phyloP scores from a whole-genome alignment of 2,113 vertebrate species.

The Notarius lentiginosus region DNA sequence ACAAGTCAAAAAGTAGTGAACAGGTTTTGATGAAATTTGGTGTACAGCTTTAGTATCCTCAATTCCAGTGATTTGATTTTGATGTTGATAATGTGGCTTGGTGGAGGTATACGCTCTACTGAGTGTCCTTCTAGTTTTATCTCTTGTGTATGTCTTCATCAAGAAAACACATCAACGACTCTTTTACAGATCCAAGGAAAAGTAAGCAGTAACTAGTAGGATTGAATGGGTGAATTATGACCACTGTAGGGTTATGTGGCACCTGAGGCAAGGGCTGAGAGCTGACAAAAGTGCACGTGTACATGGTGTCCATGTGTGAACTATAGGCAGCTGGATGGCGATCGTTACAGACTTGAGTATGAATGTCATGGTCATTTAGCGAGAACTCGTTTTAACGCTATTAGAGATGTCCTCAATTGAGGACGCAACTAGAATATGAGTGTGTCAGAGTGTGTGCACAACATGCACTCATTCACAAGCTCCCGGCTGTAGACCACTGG shows the following conservation, averaged over 20 bases:
- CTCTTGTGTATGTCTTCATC: background rate
- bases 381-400: constrained; percentile 38
- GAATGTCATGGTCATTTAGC: constrained; percentile 44
- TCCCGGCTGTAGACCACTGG: constrained; percentile 28
- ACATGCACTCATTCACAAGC: constrained; percentile 37
- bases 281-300: background rate
- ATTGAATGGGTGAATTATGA: background rate
- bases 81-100: no score
- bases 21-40: no score
- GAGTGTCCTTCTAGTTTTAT: background rate
- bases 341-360: constrained; percentile 17
- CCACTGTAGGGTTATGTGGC: background rate
- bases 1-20: no score
- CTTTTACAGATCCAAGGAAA: background rate
- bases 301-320: background rate
- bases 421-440: background rate
- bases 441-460: background rate
- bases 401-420: constrained; percentile 41
- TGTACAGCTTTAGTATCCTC: no score
- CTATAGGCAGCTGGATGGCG: background rate
- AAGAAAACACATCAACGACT: background rate
- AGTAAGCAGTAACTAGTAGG: background rate
- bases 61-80: no score
- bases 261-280: background rate
- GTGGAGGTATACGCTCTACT: no score